Percentiles rank a stretch among this genome's conserved stretches.
Evolutionary conservation across 2,888 invertebrate species (phyloP).

Genomic region (Linnaemya tessellans): DNA sequence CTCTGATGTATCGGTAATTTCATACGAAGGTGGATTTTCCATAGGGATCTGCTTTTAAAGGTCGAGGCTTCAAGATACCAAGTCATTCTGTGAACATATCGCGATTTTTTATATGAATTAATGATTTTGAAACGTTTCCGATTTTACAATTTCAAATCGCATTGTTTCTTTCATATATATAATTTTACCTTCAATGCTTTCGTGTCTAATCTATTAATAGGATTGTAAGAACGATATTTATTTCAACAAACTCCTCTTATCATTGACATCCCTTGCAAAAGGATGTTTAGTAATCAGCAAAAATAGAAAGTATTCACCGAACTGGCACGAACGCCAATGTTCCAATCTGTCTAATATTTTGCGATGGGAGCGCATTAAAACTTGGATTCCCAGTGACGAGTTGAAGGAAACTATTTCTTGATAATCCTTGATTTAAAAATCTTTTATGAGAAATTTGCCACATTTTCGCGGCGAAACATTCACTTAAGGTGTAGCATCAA

Average conservation of each 20-base stretch:
- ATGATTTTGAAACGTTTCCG: conserved; percentile 78
- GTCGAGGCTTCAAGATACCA: conserved; percentile 80
- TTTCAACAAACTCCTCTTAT: conserved; percentile 76
- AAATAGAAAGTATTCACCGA: conserved; percentile 80
- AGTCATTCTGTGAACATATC: conserved; percentile 81
- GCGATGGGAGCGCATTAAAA: conserved; percentile 77
- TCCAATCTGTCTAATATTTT: conserved; percentile 79
- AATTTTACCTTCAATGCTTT: conserved; percentile 78
- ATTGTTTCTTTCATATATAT: conserved; percentile 79
- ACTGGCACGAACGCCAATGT: conserved; percentile 82
- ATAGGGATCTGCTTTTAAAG: conserved; percentile 79
- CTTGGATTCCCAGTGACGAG: conserved; percentile 79
- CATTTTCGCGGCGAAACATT: conserved; percentile 75
- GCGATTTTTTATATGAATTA: conserved; percentile 79
- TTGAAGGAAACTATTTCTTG: conserved; percentile 78
- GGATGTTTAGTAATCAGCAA: conserved; percentile 81
- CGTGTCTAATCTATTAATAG: conserved; percentile 78
- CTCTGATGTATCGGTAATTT: conserved; percentile 82
- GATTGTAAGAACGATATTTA: conserved; percentile 77
- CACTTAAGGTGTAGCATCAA: conserved; percentile 77
- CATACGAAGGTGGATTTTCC: conserved; percentile 80
- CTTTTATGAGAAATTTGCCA: conserved; percentile 79
- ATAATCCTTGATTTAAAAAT: conserved; percentile 80
- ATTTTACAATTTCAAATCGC: conserved; percentile 82
- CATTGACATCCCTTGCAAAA: conserved; percentile 78